These are phyloP conservation scores for Prinia subflava DNA, from an alignment of 2,113 vertebrate species.

Conservation along the genomic window DNA sequence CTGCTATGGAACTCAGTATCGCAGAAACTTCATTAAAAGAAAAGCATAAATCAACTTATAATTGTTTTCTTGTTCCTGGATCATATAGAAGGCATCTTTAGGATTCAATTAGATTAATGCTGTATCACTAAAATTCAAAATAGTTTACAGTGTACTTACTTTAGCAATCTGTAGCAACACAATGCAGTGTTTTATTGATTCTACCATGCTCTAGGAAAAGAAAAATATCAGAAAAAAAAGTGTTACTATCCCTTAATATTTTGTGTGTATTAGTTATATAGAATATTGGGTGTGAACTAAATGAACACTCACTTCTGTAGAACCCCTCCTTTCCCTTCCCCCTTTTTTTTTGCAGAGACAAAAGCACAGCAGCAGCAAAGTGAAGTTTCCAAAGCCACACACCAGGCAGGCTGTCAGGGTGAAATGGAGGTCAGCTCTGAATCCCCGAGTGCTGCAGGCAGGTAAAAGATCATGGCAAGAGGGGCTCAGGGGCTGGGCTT, in stretches of 20 bases:
- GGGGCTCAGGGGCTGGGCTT: background rate
- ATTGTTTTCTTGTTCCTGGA: background rate
- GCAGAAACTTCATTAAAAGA: background rate
- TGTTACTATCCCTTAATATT: background rate
- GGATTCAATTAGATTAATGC: background rate
- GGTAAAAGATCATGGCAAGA: background rate
- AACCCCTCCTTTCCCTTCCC: background rate
- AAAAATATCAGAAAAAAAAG: slow-evolving; percentile 7
- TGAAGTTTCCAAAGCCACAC: background rate
- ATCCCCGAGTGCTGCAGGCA: background rate
- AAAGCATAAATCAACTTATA: background rate
- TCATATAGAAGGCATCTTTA: background rate
- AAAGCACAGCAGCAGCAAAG: background rate
- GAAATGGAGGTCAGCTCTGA: background rate
- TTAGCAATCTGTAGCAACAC: slow-evolving; percentile 99
- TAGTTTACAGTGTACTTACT: slow-evolving; percentile 78
- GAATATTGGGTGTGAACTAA: background rate
- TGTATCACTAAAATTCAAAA: background rate
- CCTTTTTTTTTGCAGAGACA: background rate
- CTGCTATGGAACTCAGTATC: background rate
- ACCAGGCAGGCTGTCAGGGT: background rate
- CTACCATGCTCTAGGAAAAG: slow-evolving; percentile 94
- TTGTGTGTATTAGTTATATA: background rate
- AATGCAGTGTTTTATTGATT: slow-evolving; percentile 99
- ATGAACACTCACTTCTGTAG: background rate